A percentile compares a stretch with the other conserved stretches of the same genome.
Conservation (phyloP, 2,888 invertebrate species). For the Acanthosepion esculentum region DNA sequence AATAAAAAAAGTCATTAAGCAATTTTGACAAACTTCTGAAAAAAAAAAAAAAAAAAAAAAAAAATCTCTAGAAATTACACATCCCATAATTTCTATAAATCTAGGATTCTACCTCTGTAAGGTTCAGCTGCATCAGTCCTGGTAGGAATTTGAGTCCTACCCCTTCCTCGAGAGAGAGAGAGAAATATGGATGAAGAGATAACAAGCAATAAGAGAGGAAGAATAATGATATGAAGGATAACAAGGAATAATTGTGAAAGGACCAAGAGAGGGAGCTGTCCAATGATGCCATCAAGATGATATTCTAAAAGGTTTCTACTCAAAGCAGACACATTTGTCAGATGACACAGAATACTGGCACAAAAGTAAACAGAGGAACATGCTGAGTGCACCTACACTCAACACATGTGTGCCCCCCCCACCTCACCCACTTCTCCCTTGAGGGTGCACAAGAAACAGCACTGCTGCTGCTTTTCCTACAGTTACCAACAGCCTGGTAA, state of each 20-base stretch:
- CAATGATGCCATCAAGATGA: neutral
- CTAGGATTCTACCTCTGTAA: neutral
- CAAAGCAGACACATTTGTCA: neutral
- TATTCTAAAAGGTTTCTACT: neutral
- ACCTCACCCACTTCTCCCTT: neutral
- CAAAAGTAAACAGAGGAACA: conserved; percentile 20
- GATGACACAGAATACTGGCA: neutral
- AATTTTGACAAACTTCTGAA: too few species aligned
- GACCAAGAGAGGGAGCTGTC: neutral
- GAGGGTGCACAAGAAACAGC: neutral
- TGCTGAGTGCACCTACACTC: neutral
- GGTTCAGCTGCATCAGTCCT: neutral
- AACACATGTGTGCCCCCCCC: neutral
- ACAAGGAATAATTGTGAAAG: neutral
- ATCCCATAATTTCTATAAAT: neutral
- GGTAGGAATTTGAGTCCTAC: neutral
- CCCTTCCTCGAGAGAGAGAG: neutral
- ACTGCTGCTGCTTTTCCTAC: neutral
- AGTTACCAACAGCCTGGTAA: neutral
- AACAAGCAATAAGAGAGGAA: neutral
- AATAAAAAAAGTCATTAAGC: too few species aligned
- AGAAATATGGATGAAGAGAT: neutral
- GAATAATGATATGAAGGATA: neutral
- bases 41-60: too few species aligned
- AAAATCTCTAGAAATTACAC: neutral